These are phyloP conservation scores for Cyprinodon tularosa DNA, from an alignment of 2,113 vertebrate species.

Conservation along the genomic window DNA sequence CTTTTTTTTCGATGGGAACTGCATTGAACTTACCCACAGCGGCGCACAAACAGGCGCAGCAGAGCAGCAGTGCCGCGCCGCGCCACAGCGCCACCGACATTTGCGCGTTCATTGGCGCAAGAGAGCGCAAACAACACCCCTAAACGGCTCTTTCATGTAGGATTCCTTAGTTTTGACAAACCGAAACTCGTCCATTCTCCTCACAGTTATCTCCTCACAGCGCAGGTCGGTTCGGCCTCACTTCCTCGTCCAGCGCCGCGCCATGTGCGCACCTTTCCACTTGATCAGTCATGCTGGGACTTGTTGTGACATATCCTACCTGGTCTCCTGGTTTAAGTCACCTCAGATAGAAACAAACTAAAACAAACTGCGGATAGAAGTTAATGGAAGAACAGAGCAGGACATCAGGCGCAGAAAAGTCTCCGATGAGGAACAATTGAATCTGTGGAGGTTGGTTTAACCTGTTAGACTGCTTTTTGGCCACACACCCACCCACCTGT, in stretches of 20 bases:
- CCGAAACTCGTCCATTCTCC: neutral
- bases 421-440: neutral
- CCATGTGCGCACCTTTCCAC: neutral
- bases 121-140: neutral
- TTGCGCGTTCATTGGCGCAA: neutral
- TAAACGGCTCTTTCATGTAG: neutral
- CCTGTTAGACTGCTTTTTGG: conserved; percentile 55
- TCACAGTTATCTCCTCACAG: too few relatives aligned
- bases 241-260: neutral
- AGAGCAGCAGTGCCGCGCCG: conserved; percentile 47
- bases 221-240: neutral
- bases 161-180: neutral
- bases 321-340: neutral
- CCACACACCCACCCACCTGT: conserved; percentile 5
- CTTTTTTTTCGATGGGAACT: neutral
- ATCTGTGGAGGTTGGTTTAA: conserved; percentile 13
- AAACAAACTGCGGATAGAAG: too few relatives aligned
- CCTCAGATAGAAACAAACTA: neutral
- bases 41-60: conserved; percentile 22
- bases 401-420: neutral
- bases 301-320: conserved; percentile 26
- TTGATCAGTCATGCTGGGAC: conserved; percentile 40
- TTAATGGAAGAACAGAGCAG: neutral
- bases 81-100: conserved; percentile 49
- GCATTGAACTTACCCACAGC: conserved; percentile 52